These are phyloP conservation scores for Aphelenchoides bicaudatus DNA, from an alignment of 2,888 invertebrate species.

Conservation along the genomic window DNA sequence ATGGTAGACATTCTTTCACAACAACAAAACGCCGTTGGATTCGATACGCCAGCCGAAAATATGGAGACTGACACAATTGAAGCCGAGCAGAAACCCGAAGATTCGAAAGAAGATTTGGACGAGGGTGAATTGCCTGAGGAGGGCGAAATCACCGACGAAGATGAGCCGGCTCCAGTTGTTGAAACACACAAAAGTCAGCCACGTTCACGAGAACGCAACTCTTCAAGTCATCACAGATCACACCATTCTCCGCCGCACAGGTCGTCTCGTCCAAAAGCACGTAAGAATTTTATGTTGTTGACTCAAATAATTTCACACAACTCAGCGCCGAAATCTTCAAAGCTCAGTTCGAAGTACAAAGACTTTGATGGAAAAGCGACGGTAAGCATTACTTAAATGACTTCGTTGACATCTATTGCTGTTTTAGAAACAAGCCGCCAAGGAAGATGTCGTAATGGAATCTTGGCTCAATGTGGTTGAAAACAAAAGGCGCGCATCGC, in stretches of 20 bases:
- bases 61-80: conserved; percentile 10
- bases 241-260: too few relatives aligned
- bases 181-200: too few relatives aligned
- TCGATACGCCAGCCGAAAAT: background rate
- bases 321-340: too few relatives aligned
- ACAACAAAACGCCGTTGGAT: background rate
- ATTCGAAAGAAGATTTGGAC: conserved; percentile 52
- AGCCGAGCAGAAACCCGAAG: conserved; percentile 6
- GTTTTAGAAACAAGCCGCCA: background rate
- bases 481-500: conserved; percentile 16
- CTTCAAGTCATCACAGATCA: too few relatives aligned
- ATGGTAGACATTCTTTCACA: conserved; percentile 19
- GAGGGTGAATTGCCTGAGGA: conserved; percentile 59
- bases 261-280: too few relatives aligned
- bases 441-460: conserved; percentile 14
- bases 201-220: too few relatives aligned
- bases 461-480: conserved; percentile 35
- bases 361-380: too few relatives aligned
- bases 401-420: too few relatives aligned
- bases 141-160: conserved; percentile 56
- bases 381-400: too few relatives aligned
- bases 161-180: conserved; percentile 29
- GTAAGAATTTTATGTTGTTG: too few relatives aligned
- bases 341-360: too few relatives aligned
- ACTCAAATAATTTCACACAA: too few relatives aligned